Evolutionary conservation across 2,113 vertebrate species (phyloP).

Genomic region (Arothron firmamentum): DNA sequence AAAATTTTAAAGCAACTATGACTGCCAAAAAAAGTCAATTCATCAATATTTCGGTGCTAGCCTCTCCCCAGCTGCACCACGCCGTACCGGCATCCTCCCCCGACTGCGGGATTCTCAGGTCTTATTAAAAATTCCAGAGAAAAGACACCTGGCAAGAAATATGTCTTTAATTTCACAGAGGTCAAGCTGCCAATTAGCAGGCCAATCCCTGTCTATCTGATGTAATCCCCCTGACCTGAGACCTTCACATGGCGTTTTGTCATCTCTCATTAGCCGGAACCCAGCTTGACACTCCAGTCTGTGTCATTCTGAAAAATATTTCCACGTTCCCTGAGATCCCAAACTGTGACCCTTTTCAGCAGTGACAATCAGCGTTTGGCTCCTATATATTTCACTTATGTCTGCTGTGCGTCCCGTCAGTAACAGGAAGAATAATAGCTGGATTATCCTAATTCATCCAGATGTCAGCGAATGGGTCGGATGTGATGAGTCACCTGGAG

Average conservation of each 20-base stretch:
- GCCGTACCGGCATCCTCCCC: not conserved
- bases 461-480: no score
- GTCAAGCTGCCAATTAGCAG: constrained; percentile 27
- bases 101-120: not conserved
- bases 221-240: constrained; percentile 27
- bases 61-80: not conserved
- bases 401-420: no score
- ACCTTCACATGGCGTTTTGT: constrained; percentile 7
- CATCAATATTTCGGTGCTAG: constrained; percentile 10
- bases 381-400: no score
- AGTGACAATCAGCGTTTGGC: no score
- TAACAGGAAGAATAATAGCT: no score
- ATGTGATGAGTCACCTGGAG: no score
- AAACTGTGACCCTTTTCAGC: no score
- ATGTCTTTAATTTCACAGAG: constrained; percentile 10
- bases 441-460: no score
- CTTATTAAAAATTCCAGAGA: not conserved
- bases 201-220: constrained; percentile 1
- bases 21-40: not conserved
- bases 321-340: no score
- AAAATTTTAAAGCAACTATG: not conserved
- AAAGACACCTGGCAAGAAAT: constrained; percentile 18
- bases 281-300: not conserved
- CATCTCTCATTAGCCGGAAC: constrained; percentile 8
- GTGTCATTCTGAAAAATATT: no score